These are phyloP conservation scores for Clarias pachynema DNA, from an alignment of 2,797 vertebrate genomes.

Conservation along the genomic window DNA sequence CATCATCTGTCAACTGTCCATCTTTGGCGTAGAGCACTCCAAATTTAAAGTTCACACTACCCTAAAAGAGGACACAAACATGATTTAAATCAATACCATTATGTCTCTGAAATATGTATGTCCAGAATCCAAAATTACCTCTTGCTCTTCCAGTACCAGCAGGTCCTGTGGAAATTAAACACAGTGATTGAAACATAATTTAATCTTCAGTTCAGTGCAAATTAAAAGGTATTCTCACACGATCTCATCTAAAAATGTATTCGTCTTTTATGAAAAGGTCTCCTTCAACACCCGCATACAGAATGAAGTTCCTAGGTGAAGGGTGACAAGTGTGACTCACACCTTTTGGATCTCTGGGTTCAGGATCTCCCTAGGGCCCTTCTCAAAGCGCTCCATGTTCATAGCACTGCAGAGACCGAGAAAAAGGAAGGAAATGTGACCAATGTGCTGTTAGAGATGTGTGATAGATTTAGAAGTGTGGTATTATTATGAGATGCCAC, in stretches of 20 bases:
- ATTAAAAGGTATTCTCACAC: background rate
- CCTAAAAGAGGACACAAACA: slow-evolving; percentile 71
- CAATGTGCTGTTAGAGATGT: background rate
- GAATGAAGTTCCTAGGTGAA: background rate
- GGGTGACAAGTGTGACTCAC: slow-evolving; percentile 52
- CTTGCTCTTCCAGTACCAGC: slow-evolving; percentile 97
- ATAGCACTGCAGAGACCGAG: slow-evolving; percentile 85
- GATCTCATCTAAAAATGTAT: background rate
- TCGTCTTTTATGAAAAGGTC: background rate
- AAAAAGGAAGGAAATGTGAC: slow-evolving; percentile 17
- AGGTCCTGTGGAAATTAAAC: slow-evolving; percentile 83
- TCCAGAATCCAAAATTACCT: slow-evolving; percentile 72
- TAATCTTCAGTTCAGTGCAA: background rate
- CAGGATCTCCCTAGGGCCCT: slow-evolving; percentile 94
- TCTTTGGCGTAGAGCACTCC: slow-evolving; percentile 97
- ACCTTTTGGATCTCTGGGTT: slow-evolving; percentile 99
- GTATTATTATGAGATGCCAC: background rate
- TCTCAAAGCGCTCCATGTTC: slow-evolving; percentile 98
- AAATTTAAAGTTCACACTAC: slow-evolving; percentile 99
- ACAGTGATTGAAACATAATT: slow-evolving; percentile 15
- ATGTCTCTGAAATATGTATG: background rate
- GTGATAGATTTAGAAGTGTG: no score
- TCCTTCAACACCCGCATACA: background rate
- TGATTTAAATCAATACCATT: background rate
- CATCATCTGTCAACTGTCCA: slow-evolving; percentile 96